phyloP scores from a whole-genome alignment of 2,797 vertebrate genomes.

The Anableps anableps region DNA sequence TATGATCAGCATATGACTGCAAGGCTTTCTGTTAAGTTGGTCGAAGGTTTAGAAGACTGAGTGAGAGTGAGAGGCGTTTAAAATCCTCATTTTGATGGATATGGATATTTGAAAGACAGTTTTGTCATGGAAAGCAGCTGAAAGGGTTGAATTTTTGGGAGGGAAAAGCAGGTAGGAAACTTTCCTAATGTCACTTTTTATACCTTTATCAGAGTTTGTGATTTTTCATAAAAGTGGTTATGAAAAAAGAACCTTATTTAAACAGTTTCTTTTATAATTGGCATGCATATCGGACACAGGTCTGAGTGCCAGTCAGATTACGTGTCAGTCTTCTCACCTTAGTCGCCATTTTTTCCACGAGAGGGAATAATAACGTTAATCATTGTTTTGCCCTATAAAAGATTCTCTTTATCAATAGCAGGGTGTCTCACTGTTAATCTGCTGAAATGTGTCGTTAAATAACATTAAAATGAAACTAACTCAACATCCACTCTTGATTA shows the following conservation, averaged over 20 bases:
- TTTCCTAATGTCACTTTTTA: neutral
- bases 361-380: neutral
- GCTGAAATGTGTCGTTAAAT: neutral
- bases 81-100: conserved; percentile 10
- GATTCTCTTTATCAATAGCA: neutral
- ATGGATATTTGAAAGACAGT: neutral
- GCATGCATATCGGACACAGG: no score
- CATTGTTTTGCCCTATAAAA: neutral
- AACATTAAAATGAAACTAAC: neutral
- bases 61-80: neutral
- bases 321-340: neutral
- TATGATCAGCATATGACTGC: conserved; percentile 70
- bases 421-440: neutral
- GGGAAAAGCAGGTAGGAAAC: conserved; percentile 53
- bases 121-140: conserved; percentile 27
- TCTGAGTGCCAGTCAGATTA: neutral
- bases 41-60: conserved; percentile 41
- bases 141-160: conserved; percentile 35
- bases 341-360: neutral
- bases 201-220: neutral
- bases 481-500: neutral
- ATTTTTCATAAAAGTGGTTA: neutral
- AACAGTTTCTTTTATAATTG: neutral
- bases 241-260: neutral
- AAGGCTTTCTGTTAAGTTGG: conserved; percentile 21